Conservation (phyloP, 2,797 vertebrate genomes). For the Tolypeutes matacus region DNA sequence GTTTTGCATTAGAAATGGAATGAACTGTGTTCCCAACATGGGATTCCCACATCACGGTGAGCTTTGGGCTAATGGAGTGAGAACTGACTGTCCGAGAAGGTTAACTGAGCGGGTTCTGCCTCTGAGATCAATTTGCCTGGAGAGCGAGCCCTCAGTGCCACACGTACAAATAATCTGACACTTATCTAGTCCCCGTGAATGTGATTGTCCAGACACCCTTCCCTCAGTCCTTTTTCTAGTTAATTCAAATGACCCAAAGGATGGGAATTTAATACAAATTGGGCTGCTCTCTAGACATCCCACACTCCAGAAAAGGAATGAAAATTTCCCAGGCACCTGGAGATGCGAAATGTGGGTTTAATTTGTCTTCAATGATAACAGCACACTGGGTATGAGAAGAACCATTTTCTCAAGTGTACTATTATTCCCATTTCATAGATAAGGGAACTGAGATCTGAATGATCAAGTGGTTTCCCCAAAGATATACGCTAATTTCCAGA, state of each 20-base stretch:
- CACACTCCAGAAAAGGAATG: constrained; percentile 9
- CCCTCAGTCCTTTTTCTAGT: background rate
- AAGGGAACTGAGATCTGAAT: background rate
- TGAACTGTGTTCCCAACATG: constrained; percentile 11
- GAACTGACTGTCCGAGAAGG: constrained; percentile 48
- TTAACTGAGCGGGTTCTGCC: background rate
- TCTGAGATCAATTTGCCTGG: background rate
- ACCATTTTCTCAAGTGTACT: background rate
- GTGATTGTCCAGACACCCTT: background rate
- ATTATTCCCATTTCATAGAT: background rate
- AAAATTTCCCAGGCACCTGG: background rate
- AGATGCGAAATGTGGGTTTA: background rate
- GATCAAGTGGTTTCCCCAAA: background rate
- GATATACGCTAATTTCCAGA: background rate
- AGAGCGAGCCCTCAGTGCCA: background rate
- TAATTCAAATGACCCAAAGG: background rate
- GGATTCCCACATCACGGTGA: constrained; percentile 63
- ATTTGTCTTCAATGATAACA: background rate
- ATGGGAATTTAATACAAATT: background rate
- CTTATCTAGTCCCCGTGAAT: constrained; percentile 37
- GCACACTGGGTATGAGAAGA: background rate
- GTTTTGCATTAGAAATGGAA: constrained; percentile 74
- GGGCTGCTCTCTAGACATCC: constrained; percentile 13
- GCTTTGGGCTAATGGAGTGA: constrained; percentile 73
- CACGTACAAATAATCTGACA: background rate